Conservation (phyloP, 2,113 vertebrate species). For the Labeo rohita region DNA sequence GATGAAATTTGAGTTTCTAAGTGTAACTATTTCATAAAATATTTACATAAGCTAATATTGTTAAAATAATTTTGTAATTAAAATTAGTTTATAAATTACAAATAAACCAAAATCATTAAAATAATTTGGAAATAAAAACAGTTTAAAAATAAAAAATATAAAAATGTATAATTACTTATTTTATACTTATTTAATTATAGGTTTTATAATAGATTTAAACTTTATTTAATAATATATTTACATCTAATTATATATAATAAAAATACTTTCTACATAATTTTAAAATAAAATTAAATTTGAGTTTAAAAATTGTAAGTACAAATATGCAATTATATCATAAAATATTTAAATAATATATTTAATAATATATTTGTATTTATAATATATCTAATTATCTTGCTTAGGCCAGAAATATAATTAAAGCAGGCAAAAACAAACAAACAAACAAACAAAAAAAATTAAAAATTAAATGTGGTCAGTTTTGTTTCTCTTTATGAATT, state of each 20-base stretch:
- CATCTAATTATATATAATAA: neutral
- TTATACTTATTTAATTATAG: neutral
- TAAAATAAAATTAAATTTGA: neutral
- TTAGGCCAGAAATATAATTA: neutral
- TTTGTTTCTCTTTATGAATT: neutral
- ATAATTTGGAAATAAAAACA: no score
- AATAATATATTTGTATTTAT: neutral
- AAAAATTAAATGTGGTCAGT: neutral
- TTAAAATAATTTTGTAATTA: no score
- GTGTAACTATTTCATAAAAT: no score
- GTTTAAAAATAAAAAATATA: no score
- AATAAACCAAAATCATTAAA: no score
- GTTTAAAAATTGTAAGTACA: neutral
- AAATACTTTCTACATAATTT: neutral
- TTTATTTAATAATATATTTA: neutral
- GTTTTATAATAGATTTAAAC: neutral
- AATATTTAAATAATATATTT: neutral
- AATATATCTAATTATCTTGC: neutral
- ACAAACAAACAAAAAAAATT: neutral
- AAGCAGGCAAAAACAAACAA: neutral
- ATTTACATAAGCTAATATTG: no score
- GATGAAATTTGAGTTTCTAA: no score
- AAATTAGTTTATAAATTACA: no score
- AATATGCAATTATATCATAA: neutral
- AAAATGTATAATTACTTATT: neutral